A percentile compares a stretch with the other conserved stretches of the same genome.
These are phyloP conservation scores for Mastacembelus armatus DNA, from an alignment of 2,797 vertebrate genomes.

Conservation along the genomic window DNA sequence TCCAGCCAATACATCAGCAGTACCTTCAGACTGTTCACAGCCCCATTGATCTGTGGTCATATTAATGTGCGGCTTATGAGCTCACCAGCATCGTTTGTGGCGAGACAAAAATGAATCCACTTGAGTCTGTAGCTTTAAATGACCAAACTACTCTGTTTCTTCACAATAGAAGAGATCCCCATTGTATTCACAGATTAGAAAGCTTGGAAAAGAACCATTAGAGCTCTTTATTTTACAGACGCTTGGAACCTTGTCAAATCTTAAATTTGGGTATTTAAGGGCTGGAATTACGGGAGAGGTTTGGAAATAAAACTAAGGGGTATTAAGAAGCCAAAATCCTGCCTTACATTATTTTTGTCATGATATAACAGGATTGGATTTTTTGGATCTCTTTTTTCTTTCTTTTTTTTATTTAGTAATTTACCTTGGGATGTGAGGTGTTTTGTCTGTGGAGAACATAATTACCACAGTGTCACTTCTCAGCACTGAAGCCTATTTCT, in stretches of 20 bases:
- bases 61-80: conserved; percentile 77
- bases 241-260: conserved; percentile 24
- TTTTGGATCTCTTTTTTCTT: conserved; percentile 22
- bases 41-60: conserved; percentile 83
- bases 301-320: conserved; percentile 17
- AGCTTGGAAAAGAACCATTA: conserved; percentile 35
- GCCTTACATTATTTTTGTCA: conserved; percentile 19
- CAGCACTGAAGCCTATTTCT: conserved; percentile 35
- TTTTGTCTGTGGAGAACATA: conserved; percentile 37
- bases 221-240: conserved; percentile 39
- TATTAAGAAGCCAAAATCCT: conserved; percentile 14
- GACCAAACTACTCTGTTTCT: conserved; percentile 49
- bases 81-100: conserved; percentile 74
- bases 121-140: conserved; percentile 72
- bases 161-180: conserved; percentile 49
- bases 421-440: conserved; percentile 19
- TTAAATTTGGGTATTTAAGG: conserved; percentile 34
- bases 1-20: conserved; percentile 67
- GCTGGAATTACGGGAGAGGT: conserved; percentile 6
- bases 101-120: conserved; percentile 73
- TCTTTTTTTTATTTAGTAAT: conserved; percentile 12
- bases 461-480: conserved; percentile 25
- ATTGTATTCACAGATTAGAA: conserved; percentile 50
- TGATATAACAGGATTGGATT: conserved; percentile 37
- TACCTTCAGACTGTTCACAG: conserved; percentile 71